A percentile compares a stretch with the other conserved stretches of the same genome.
phyloP scores from a whole-genome alignment of 1,140 invertebrate genomes.

The Amphibalanus amphitrite region DNA sequence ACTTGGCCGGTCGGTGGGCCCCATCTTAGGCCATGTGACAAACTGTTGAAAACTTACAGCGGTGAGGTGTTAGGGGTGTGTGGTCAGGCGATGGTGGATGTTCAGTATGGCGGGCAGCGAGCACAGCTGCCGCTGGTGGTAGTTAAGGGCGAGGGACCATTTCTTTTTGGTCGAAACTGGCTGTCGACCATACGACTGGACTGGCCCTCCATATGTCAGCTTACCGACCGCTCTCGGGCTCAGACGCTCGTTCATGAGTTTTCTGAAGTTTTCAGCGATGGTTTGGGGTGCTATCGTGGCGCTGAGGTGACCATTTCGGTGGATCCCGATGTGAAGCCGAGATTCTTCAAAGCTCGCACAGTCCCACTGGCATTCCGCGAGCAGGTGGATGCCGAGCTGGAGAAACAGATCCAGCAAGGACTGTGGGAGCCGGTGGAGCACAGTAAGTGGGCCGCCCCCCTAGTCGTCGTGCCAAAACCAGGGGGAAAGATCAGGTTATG shows the following conservation, averaged over 20 bases:
- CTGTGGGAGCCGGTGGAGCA: not conserved
- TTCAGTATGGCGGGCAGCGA: not conserved
- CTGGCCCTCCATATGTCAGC: not conserved
- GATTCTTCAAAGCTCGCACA: not conserved
- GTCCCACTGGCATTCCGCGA: not conserved
- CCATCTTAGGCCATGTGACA: not conserved
- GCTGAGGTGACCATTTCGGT: not conserved
- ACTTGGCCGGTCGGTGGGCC: not conserved
- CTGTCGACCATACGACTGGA: not conserved
- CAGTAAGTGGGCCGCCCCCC: not conserved
- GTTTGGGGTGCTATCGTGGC: not conserved
- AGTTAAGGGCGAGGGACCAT: not conserved
- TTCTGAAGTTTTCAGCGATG: not conserved
- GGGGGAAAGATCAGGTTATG: not conserved
- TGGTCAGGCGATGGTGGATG: not conserved
- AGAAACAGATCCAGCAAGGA: not conserved
- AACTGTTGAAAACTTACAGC: not conserved
- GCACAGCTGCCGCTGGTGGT: not conserved
- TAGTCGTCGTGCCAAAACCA: not conserved
- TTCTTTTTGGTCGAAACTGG: not conserved
- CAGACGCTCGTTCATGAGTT: not conserved
- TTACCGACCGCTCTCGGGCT: not conserved
- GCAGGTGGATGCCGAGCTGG: not conserved
- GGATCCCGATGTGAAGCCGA: not conserved
- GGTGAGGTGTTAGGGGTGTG: not conserved